Percentiles rank a stretch among this genome's conserved stretches.
Evolutionary conservation across 2,888 invertebrate genomes (phyloP).

Genomic region (Mythimna albipuncta): DNA sequence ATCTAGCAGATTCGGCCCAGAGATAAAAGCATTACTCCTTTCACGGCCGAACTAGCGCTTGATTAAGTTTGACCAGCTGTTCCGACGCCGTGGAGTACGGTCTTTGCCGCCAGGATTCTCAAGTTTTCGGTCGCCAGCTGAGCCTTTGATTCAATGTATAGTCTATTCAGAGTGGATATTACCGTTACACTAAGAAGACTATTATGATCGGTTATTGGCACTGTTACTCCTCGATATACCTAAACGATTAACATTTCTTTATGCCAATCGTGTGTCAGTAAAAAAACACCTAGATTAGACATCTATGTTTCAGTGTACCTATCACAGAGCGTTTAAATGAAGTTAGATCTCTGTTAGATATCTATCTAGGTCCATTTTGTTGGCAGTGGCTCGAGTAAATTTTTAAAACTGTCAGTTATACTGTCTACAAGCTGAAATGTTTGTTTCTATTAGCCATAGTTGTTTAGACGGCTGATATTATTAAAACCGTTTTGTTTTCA

Average conservation of each 20-base stretch:
- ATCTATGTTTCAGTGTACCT: background rate
- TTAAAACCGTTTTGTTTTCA: constrained; percentile 42
- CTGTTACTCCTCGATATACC: too few species aligned
- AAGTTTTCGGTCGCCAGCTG: too few species aligned
- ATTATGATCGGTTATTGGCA: too few species aligned
- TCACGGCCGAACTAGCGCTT: too few species aligned
- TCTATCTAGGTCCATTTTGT: background rate
- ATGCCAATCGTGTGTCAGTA: background rate
- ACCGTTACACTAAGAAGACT: too few species aligned
- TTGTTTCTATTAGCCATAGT: constrained; percentile 42
- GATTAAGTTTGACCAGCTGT: too few species aligned
- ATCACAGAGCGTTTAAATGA: background rate
- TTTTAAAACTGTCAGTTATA: constrained; percentile 19
- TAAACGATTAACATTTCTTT: background rate
- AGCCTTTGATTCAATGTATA: too few species aligned
- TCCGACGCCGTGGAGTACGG: too few species aligned
- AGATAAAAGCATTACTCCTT: too few species aligned
- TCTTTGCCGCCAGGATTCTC: too few species aligned
- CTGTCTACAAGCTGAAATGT: constrained; percentile 36
- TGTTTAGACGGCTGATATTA: constrained; percentile 40
- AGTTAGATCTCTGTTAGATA: background rate
- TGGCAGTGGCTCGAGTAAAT: constrained; percentile 1
- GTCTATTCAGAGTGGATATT: too few species aligned
- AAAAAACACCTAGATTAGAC: background rate
- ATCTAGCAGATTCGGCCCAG: too few species aligned